Base-by-base conservation (phyloP, 2,888 invertebrate species). In the Amiota mariae region DNA sequence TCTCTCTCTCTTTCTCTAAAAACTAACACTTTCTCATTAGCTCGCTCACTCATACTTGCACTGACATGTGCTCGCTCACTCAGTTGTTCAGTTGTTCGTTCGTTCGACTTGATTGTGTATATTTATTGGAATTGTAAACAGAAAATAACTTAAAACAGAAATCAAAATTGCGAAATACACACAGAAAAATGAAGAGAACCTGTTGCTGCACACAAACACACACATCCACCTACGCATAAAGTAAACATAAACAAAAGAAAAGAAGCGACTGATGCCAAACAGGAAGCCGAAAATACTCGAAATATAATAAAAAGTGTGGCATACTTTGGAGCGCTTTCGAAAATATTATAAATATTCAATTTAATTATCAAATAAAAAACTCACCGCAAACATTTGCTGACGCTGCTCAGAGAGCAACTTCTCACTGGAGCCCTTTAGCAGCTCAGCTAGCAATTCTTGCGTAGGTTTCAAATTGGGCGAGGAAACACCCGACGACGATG, bases 361-460 rank as follows among this genome's bases (percentile, higher is more conserved):
- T 36, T 46, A 11, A n/a, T 18, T 18, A 59, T 15, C 8, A 20
- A 36, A 36, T 36, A 36, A 46, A 46, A 36, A 57, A 89, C 89
- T 88, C 79, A 89, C 89, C 85, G 88, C 87, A 80, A 84, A 87
- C 75, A 88, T 89, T 82, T 89, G 87, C 74, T 89, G 87, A 0
- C 89, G 86, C 87, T 91, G 86, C 79, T 93, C 92, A 76, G 93
- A 92, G 15, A 94, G 93, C 73, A 95, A 82, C 79, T 94, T 93
- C 88, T 96, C 96, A 57, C 95, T 95, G 83, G 95, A 95, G 72
- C 95, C 95, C 78, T 94, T 92, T 66, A 96, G 91, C 76, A 96
- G 90, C 88, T 95, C 94, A 63, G 95, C 95, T 75, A 96, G 91
- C 75, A 95, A 90, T 87, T 95, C 95, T 15, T 92, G 92, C 75